phyloP scores from a whole-genome alignment of 2,797 vertebrate genomes.

The Prionace glauca region DNA sequence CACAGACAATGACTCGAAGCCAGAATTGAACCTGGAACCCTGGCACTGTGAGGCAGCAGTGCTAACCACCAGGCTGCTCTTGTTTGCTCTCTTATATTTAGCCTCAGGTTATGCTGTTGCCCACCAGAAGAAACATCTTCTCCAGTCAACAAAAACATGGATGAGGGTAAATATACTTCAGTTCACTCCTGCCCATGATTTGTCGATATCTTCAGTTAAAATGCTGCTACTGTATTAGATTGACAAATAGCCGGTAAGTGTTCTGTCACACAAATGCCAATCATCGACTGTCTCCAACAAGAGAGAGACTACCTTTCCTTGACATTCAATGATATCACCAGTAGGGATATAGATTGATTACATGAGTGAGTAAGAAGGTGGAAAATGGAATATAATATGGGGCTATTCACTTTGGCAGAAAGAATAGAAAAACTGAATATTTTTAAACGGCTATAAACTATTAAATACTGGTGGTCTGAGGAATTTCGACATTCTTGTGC shows the following conservation, averaged over 20 bases:
- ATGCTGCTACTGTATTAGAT: background rate
- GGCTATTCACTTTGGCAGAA: no score
- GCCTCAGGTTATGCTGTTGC: background rate
- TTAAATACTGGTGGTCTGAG: no score
- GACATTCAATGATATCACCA: background rate
- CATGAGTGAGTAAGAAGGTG: no score
- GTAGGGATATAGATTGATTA: background rate
- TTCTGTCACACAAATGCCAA: background rate
- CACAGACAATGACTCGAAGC: no score
- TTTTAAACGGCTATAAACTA: no score
- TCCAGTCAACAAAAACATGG: background rate
- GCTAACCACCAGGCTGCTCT: no score
- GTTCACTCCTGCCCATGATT: background rate
- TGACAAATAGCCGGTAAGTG: background rate
- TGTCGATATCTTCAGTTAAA: background rate
- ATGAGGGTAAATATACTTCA: background rate
- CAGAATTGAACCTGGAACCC: no score
- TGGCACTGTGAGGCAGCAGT: no score
- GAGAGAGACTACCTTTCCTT: background rate
- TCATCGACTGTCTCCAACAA: background rate
- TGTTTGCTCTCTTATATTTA: background rate
- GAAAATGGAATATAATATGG: no score
- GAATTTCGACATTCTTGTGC: no score
- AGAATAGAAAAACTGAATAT: no score
- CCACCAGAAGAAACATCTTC: background rate